phyloP scores from a whole-genome alignment of 30 jellyfish, hydroid and myxozoan genomes.

The Sanderia malayensis region DNA sequence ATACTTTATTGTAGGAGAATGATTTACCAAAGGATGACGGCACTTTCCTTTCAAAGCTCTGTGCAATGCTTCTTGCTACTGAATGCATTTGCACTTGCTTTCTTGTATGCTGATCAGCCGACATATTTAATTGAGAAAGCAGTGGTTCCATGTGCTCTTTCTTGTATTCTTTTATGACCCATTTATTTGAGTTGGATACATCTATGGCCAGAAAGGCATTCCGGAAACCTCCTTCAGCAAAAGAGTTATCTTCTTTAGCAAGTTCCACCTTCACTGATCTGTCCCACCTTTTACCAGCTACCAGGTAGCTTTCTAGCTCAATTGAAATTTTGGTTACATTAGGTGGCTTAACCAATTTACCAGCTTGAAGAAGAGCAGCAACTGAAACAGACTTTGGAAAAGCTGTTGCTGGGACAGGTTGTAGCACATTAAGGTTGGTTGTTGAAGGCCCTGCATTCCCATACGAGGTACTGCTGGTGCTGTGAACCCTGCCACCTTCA shows the following conservation, averaged over 20 bases:
- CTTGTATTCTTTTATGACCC: background rate
- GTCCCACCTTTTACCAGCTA: background rate
- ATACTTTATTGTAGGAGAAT: background rate
- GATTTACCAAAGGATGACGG: background rate
- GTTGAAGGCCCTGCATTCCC: slow-evolving; percentile 4
- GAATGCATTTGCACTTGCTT: background rate
- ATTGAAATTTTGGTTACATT: background rate
- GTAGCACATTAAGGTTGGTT: background rate
- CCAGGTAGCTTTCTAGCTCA: slow-evolving; percentile 2
- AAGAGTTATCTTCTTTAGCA: background rate
- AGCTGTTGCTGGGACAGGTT: background rate
- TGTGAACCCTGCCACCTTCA: slow-evolving; percentile 1
- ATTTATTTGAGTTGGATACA: background rate
- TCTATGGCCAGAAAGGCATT: background rate
- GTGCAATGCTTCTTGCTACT: background rate
- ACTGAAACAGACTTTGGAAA: background rate
- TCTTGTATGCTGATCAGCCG: background rate
- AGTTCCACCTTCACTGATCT: background rate
- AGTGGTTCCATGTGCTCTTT: background rate
- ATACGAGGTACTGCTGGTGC: background rate
- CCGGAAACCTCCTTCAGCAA: background rate
- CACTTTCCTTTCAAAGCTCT: slow-evolving; percentile 1
- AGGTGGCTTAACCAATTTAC: slow-evolving; percentile 1
- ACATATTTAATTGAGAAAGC: background rate
- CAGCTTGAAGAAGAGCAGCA: background rate